phyloP scores from a whole-genome alignment of 2,888 invertebrate genomes.

The Drosophila incognita region DNA sequence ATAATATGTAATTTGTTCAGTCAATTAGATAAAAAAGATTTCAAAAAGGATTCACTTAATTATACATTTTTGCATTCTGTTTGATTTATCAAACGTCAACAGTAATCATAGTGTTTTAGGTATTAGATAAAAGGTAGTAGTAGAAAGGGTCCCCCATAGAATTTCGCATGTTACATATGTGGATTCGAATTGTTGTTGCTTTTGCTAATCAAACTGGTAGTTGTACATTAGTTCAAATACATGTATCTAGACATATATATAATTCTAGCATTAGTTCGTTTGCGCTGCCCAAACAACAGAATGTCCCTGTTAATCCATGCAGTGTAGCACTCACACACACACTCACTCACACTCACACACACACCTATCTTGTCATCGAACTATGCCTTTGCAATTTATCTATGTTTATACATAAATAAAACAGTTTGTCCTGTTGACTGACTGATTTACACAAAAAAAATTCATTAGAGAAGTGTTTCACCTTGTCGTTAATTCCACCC shows the following conservation, averaged over 20 bases:
- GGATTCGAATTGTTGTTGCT: slow-evolving; percentile 70
- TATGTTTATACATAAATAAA: slow-evolving; percentile 2
- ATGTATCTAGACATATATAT: slow-evolving; percentile 28
- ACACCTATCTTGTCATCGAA: slow-evolving; percentile 30
- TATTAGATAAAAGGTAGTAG: slow-evolving; percentile 39
- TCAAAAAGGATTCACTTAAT: slow-evolving; percentile 78
- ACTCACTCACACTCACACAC: slow-evolving; percentile 3
- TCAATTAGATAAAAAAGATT: slow-evolving; percentile 78
- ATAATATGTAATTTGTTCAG: slow-evolving; percentile 77
- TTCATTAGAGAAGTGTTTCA: slow-evolving; percentile 13
- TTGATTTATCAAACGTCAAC: slow-evolving; percentile 50
- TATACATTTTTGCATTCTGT: slow-evolving; percentile 44
- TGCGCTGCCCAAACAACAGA: slow-evolving; percentile 14
- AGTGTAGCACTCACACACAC: neutral
- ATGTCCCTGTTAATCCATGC: slow-evolving; percentile 14
- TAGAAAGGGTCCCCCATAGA: slow-evolving; percentile 68
- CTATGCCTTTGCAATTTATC: slow-evolving; percentile 38
- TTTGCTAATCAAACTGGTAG: slow-evolving; percentile 31
- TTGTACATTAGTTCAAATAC: slow-evolving; percentile 46
- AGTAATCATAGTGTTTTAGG: slow-evolving; percentile 46
- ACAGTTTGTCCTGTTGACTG: slow-evolving; percentile 1
- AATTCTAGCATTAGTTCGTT: slow-evolving; percentile 50
- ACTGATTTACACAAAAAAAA: slow-evolving; percentile 2
- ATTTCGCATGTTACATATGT: slow-evolving; percentile 72
- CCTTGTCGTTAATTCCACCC: neutral